Percentiles rank a stretch among this genome's conserved stretches.
Evolutionary conservation across 2,888 invertebrate species (phyloP).

Genomic region (Synanthedon vespiformis): DNA sequence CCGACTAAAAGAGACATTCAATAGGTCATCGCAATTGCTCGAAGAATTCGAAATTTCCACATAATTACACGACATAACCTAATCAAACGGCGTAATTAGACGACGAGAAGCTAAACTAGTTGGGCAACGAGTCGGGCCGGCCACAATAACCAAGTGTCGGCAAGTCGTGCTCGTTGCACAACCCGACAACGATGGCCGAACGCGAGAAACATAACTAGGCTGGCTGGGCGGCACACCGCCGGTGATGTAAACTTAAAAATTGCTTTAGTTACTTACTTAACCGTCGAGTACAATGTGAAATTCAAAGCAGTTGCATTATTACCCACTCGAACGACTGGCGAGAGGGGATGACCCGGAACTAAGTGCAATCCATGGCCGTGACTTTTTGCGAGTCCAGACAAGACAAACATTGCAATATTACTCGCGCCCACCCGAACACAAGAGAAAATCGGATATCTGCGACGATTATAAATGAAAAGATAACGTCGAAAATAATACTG

Average conservation of each 20-base stretch:
- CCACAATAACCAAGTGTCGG: conserved; percentile 66
- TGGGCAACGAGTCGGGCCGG: conserved; percentile 54
- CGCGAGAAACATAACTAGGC: conserved; percentile 69
- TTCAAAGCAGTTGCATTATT: conserved; percentile 37
- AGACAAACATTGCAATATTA: background rate
- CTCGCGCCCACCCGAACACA: background rate
- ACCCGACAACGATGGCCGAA: conserved; percentile 54
- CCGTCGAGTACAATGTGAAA: conserved; percentile 55
- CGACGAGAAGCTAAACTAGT: conserved; percentile 60
- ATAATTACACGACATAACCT: conserved; percentile 35
- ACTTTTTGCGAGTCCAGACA: conserved; percentile 14
- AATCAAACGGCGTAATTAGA: conserved; percentile 57
- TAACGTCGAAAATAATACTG: background rate
- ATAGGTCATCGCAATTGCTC: background rate
- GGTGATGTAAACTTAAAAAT: conserved; percentile 70
- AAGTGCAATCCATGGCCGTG: conserved; percentile 35
- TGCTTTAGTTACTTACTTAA: conserved; percentile 68
- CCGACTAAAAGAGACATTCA: background rate
- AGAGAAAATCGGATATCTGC: background rate
- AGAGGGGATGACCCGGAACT: conserved; percentile 57
- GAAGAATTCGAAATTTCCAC: conserved; percentile 16
- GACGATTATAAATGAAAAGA: background rate
- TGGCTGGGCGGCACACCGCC: conserved; percentile 39
- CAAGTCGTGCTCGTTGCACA: conserved; percentile 58
- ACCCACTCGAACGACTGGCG: conserved; percentile 16